Conservation (phyloP, 2,888 invertebrate genomes). For the Zygogramma bicolorata region DNA sequence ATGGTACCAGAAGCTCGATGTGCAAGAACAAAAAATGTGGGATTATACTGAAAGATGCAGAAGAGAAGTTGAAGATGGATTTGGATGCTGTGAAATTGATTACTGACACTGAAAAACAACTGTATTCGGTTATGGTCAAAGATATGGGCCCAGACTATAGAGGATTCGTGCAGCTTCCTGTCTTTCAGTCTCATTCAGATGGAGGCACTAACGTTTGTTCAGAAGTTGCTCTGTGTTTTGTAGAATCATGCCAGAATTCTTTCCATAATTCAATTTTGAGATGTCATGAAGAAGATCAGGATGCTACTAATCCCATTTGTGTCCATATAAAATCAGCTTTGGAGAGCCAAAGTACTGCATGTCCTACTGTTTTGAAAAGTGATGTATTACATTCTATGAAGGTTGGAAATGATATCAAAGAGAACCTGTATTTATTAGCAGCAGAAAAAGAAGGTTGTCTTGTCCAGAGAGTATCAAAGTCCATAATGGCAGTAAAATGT, state of each 20-base stretch:
- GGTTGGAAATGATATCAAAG: slow-evolving; percentile 72
- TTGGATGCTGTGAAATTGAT: slow-evolving; percentile 77
- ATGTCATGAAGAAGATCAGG: slow-evolving; percentile 67
- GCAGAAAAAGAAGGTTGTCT: slow-evolving; percentile 74
- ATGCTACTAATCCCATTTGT: slow-evolving; percentile 58
- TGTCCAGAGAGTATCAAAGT: slow-evolving; percentile 78
- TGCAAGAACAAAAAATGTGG: slow-evolving; percentile 81
- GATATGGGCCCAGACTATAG: slow-evolving; percentile 79
- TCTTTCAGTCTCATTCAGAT: slow-evolving; percentile 58
- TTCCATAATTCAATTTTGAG: slow-evolving; percentile 70
- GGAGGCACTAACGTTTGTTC: slow-evolving; percentile 52
- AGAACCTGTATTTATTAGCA: slow-evolving; percentile 72
- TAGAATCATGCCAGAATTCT: slow-evolving; percentile 70
- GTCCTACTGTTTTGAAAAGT: slow-evolving; percentile 72
- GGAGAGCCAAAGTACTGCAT: slow-evolving; percentile 73
- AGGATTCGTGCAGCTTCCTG: slow-evolving; percentile 77
- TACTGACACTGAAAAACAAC: slow-evolving; percentile 72
- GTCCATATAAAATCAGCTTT: slow-evolving; percentile 76
- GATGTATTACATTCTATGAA: slow-evolving; percentile 71
- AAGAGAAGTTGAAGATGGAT: slow-evolving; percentile 70
- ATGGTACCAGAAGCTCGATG: slow-evolving; percentile 80
- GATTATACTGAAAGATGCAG: slow-evolving; percentile 74
- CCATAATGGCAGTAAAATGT: slow-evolving; percentile 79
- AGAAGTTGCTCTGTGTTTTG: slow-evolving; percentile 69
- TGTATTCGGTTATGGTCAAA: slow-evolving; percentile 78